phyloP scores from a whole-genome alignment of 2,888 invertebrate genomes.

The Noctua fimbriata region DNA sequence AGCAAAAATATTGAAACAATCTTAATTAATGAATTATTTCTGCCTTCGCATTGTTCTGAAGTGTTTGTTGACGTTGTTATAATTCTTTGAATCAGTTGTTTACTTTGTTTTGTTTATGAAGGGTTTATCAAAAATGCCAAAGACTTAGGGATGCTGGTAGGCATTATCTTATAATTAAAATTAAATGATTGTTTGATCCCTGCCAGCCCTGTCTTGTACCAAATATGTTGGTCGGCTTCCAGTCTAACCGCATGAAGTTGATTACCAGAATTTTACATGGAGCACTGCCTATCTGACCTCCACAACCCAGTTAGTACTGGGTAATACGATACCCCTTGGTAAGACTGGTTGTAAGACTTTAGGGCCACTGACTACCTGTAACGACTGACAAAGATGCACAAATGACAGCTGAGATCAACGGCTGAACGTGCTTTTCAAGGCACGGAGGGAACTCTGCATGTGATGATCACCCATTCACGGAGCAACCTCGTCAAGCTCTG shows the following conservation, averaged over 20 bases:
- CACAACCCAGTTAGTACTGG: no score
- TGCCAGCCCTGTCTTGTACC: background rate
- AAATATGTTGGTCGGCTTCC: no score
- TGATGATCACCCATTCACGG: background rate
- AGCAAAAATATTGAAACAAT: conserved; percentile 26
- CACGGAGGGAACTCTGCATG: background rate
- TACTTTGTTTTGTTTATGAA: background rate
- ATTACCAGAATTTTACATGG: no score
- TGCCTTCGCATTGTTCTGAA: background rate
- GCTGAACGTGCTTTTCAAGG: no score
- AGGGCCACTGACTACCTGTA: no score
- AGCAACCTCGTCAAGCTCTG: background rate
- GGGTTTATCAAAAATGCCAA: background rate
- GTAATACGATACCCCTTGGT: no score
- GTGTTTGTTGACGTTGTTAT: conserved; percentile 16
- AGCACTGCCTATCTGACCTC: no score
- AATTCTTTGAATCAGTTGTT: background rate
- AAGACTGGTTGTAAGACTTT: no score
- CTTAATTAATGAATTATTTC: conserved; percentile 7
- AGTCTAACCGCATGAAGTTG: no score
- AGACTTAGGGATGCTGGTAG: background rate
- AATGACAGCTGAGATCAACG: background rate
- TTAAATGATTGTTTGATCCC: background rate
- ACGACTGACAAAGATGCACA: no score
- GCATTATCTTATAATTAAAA: background rate